Evolutionary conservation across 64 coral and sea anemone genomes (phyloP).

Genomic region (Montipora sp.): DNA sequence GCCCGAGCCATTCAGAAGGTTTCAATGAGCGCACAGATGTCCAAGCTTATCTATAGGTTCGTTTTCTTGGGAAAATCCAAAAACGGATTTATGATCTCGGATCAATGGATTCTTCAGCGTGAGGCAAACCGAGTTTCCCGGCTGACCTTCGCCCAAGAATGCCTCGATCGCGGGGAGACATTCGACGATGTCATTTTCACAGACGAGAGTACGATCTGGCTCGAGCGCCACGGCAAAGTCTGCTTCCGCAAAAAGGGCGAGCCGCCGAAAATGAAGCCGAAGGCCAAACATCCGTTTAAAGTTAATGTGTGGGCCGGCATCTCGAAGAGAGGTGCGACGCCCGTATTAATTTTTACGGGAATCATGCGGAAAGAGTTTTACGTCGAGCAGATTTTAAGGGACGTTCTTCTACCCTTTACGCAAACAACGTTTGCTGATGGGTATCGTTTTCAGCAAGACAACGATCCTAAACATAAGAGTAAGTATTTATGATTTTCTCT

Average conservation of each 20-base stretch:
- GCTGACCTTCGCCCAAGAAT: conserved; percentile 21
- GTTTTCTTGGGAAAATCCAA: too few relatives aligned
- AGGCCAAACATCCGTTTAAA: conserved; percentile 16
- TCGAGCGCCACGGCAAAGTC: conserved; percentile 52
- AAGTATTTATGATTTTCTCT: not conserved
- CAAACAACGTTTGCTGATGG: not conserved
- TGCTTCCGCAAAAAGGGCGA: conserved; percentile 41
- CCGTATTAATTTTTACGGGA: conserved; percentile 20
- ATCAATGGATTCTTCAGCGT: too few relatives aligned
- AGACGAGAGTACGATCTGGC: conserved; percentile 52
- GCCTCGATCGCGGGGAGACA: not conserved
- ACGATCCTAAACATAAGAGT: conserved; percentile 47
- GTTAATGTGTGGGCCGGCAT: conserved; percentile 68
- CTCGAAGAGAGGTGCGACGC: conserved; percentile 15
- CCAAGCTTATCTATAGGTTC: too few relatives aligned
- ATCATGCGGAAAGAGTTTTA: conserved; percentile 37
- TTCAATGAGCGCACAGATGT: too few relatives aligned
- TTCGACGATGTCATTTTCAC: conserved; percentile 63
- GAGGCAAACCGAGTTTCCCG: conserved; percentile 32
- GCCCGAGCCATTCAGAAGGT: too few relatives aligned
- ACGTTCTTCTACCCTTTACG: conserved; percentile 24
- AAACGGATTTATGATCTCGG: too few relatives aligned
- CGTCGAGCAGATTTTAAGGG: not conserved
- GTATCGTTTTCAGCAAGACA: conserved; percentile 47
- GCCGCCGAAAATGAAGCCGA: conserved; percentile 40